These are phyloP conservation scores for Toxotes jaculatrix DNA, from an alignment of 2,113 vertebrate species.

Conservation along the genomic window DNA sequence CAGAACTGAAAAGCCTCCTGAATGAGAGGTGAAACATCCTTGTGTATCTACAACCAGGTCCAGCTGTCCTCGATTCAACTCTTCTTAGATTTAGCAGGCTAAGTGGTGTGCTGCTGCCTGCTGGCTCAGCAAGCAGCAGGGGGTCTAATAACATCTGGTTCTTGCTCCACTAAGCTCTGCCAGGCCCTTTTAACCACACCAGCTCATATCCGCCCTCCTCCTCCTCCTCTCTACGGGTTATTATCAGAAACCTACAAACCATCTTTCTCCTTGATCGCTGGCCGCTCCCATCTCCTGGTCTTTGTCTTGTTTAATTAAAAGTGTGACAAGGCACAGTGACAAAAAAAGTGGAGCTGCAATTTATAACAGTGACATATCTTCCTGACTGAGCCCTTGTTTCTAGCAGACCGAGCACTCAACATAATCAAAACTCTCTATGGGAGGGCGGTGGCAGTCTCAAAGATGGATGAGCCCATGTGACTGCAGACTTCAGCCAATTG, in stretches of 20 bases:
- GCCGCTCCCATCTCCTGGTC: constrained; percentile 37
- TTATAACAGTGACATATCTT: constrained; percentile 64
- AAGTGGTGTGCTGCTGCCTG: no score
- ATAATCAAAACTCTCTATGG: constrained; percentile 62
- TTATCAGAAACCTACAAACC: constrained; percentile 48
- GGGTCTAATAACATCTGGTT: constrained; percentile 30
- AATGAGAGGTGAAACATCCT: no score
- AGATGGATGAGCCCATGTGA: constrained; percentile 53
- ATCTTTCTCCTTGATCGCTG: constrained; percentile 22
- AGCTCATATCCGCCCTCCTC: background rate
- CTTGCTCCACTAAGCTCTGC: constrained; percentile 20
- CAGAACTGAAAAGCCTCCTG: no score
- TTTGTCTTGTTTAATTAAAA: constrained; percentile 72
- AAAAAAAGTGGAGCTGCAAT: constrained; percentile 51
- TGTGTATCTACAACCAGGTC: no score
- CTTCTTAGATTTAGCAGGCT: no score
- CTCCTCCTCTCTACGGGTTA: constrained; percentile 11
- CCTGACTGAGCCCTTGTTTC: constrained; percentile 56
- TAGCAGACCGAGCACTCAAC: constrained; percentile 55
- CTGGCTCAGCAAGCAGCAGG: constrained; percentile 30
- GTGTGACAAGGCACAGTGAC: constrained; percentile 54
- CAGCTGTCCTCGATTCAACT: no score
- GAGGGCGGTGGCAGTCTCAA: constrained; percentile 27
- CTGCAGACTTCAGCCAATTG: constrained; percentile 4
- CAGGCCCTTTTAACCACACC: constrained; percentile 20